Conservation (phyloP, 2,888 invertebrate species). For the Macrophya annulata region DNA sequence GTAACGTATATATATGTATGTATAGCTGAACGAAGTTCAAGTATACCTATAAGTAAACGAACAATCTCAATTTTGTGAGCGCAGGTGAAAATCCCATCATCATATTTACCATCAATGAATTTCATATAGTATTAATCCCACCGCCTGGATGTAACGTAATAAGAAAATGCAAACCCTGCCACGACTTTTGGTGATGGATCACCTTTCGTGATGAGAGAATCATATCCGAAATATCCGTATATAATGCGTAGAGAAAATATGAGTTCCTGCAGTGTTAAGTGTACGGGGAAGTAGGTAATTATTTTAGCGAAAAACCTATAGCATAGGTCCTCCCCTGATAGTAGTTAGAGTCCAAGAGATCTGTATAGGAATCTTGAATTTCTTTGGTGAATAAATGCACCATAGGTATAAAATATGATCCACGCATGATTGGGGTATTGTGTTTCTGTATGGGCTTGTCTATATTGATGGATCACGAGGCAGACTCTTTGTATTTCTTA, state of each 20-base stretch:
- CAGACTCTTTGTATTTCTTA: constrained; percentile 60
- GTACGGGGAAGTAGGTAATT: constrained; percentile 35
- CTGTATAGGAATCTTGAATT: constrained; percentile 50
- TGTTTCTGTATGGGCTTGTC: constrained; percentile 61
- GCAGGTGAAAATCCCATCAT: constrained; percentile 56
- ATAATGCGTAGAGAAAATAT: constrained; percentile 32
- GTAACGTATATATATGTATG: background rate
- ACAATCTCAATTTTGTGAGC: constrained; percentile 60
- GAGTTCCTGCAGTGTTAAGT: constrained; percentile 10
- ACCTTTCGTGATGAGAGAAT: constrained; percentile 40
- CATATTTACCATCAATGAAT: constrained; percentile 23
- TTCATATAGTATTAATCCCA: constrained; percentile 23
- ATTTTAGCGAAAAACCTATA: constrained; percentile 38
- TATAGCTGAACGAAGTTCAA: background rate
- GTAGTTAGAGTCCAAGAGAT: background rate
- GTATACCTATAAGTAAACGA: background rate
- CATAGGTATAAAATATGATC: constrained; percentile 66
- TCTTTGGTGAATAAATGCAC: constrained; percentile 48
- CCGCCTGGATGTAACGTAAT: background rate
- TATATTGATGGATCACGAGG: constrained; percentile 64
- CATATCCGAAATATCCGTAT: constrained; percentile 39
- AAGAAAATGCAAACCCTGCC: constrained; percentile 35
- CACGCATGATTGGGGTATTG: constrained; percentile 66
- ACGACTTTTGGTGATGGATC: constrained; percentile 44
- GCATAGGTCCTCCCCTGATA: background rate